A percentile compares a stretch with the other conserved stretches of the same genome.
Conservation (phyloP, 2,888 invertebrate species). For the Coleophora flavipennella region DNA sequence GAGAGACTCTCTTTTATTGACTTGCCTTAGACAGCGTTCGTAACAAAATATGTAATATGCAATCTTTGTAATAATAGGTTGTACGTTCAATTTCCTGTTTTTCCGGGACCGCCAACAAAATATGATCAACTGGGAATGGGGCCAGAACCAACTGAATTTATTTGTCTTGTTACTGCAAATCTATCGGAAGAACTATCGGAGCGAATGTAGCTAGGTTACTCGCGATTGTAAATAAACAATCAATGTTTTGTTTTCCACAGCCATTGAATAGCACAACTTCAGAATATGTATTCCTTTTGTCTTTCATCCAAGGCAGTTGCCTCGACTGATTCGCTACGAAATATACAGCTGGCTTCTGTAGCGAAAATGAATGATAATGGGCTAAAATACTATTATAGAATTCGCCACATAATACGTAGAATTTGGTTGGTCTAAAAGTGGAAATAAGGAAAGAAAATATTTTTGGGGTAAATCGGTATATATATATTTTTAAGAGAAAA, state of each 20-base stretch:
- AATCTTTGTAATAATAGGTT: background rate
- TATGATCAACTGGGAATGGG: conserved; percentile 35
- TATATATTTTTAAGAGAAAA: too few species aligned
- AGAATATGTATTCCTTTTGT: background rate
- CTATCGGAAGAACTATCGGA: conserved; percentile 50
- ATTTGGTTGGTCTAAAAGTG: too few species aligned
- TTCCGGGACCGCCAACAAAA: conserved; percentile 33
- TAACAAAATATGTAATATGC: background rate
- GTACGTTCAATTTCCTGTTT: conserved; percentile 31
- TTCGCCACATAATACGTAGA: too few species aligned
- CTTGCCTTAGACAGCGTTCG: background rate
- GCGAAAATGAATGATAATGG: too few species aligned
- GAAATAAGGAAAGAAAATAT: too few species aligned
- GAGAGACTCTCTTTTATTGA: too few species aligned
- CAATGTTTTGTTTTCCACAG: background rate
- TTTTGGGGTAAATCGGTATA: too few species aligned
- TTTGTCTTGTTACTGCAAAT: conserved; percentile 56
- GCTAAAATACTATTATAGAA: too few species aligned
- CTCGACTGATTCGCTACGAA: too few species aligned
- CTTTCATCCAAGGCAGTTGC: background rate
- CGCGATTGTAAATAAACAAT: conserved; percentile 19
- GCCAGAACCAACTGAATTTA: conserved; percentile 33
- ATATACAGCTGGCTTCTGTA: too few species aligned
- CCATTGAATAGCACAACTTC: background rate
- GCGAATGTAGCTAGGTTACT: conserved; percentile 19